Evolutionary conservation across 2,888 invertebrate species (phyloP).

Genomic region (Ethmia dodecea): DNA sequence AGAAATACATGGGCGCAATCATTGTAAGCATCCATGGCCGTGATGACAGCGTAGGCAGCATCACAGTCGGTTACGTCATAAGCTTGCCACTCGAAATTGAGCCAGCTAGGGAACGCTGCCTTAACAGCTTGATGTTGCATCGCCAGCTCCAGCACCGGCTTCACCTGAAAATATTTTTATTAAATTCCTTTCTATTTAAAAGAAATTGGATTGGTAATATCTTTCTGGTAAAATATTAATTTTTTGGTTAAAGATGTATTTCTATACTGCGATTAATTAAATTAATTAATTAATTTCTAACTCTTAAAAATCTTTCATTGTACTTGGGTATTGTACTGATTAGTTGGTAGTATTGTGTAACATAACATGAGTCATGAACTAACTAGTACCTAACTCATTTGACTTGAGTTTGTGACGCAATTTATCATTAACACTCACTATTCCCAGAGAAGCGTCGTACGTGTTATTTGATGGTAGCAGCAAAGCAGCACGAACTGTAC

Average conservation of each 20-base stretch:
- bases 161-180: slow-evolving; percentile 71
- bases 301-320: too few relatives aligned
- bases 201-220: too few relatives aligned
- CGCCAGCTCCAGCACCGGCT: slow-evolving; percentile 80
- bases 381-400: too few relatives aligned
- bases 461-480: slow-evolving; percentile 79
- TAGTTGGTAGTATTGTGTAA: too few relatives aligned
- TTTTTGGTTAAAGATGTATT: too few relatives aligned
- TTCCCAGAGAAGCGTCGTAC: slow-evolving; percentile 70
- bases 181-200: too few relatives aligned
- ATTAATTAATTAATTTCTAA: too few relatives aligned
- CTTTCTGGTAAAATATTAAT: too few relatives aligned
- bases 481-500: slow-evolving; percentile 81
- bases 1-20: slow-evolving; percentile 87
- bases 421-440: slow-evolving; percentile 2
- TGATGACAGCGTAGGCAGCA: slow-evolving; percentile 83
- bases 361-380: too few relatives aligned
- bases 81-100: slow-evolving; percentile 78
- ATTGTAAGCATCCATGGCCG: slow-evolving; percentile 84
- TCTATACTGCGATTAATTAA: too few relatives aligned
- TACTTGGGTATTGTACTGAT: too few relatives aligned
- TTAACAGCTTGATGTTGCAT: slow-evolving; percentile 67
- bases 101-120: slow-evolving; percentile 75
- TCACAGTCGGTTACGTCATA: slow-evolving; percentile 84
- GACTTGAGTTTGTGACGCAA: too few relatives aligned